Evolutionary conservation across 2,113 vertebrate species (phyloP).

Genomic region (Oreochromis niloticus): DNA sequence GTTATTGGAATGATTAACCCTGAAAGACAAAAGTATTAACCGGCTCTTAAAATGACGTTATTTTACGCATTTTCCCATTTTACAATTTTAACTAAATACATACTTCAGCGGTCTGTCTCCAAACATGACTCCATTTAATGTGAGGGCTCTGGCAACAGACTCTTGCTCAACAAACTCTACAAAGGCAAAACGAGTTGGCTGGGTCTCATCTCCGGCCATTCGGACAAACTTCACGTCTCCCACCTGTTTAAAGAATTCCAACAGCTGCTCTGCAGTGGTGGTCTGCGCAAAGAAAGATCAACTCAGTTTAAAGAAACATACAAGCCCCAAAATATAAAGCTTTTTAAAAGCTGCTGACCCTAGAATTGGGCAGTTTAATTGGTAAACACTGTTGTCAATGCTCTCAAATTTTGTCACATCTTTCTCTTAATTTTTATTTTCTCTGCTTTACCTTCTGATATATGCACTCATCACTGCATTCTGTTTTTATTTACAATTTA

Average conservation of each 20-base stretch:
- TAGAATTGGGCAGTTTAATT: neutral
- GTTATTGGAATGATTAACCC: conserved; percentile 99
- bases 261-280: conserved; percentile 89
- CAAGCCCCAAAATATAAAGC: neutral
- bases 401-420: neutral
- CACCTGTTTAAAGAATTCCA: conserved; percentile 95
- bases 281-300: conserved; percentile 67
- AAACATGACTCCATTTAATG: conserved; percentile 97
- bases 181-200: conserved; percentile 93
- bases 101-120: conserved; percentile 96
- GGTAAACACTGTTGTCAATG: neutral
- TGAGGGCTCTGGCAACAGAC: conserved; percentile 88
- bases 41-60: neutral
- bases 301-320: neutral
- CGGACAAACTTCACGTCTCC: conserved; percentile 96
- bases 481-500: neutral
- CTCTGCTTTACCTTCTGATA: neutral
- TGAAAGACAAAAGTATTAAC: conserved; percentile 44
- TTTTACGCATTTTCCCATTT: neutral
- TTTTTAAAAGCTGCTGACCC: neutral
- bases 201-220: conserved; percentile 96
- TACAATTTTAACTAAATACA: conserved; percentile 9
- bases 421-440: neutral
- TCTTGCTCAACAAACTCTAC: conserved; percentile 95
- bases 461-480: neutral